Percentiles rank a stretch among this genome's conserved stretches.
Evolutionary conservation across 2,113 vertebrate genomes (phyloP).

Genomic region (Falco punctatus): DNA sequence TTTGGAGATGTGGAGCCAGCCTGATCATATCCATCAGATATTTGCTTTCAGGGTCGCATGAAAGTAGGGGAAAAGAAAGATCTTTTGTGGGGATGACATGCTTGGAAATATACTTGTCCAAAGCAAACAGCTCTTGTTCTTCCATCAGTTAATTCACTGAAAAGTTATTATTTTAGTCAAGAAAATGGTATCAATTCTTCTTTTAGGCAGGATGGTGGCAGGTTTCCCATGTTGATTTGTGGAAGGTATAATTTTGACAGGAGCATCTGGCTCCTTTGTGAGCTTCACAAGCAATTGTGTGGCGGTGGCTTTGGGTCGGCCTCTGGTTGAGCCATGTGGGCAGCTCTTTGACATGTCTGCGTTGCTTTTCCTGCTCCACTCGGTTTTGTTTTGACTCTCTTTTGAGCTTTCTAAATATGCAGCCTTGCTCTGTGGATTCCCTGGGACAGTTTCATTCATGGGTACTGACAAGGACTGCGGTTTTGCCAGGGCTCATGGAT

Average conservation of each 20-base stretch:
- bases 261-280: constrained; percentile 71
- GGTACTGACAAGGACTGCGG: constrained; percentile 28
- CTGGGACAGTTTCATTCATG: constrained; percentile 58
- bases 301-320: constrained; percentile 48
- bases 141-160: constrained; percentile 59
- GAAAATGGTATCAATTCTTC: constrained; percentile 46
- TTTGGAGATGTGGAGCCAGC: constrained; percentile 57
- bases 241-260: constrained; percentile 60
- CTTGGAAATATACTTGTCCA: constrained; percentile 54
- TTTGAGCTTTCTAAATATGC: constrained; percentile 62
- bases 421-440: constrained; percentile 42
- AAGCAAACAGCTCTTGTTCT: constrained; percentile 37
- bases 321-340: constrained; percentile 61
- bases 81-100: constrained; percentile 51
- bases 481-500: constrained; percentile 32
- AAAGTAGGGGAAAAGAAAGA: constrained; percentile 44
- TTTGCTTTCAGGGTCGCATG: constrained; percentile 51
- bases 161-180: constrained; percentile 60
- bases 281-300: constrained; percentile 54
- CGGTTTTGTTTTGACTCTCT: constrained; percentile 57
- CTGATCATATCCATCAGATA: constrained; percentile 57
- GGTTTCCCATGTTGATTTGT: constrained; percentile 63
- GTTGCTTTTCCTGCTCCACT: constrained; percentile 43
- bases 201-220: constrained; percentile 42
- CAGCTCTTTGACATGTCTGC: constrained; percentile 50